These are phyloP conservation scores for Amaurobius ferox DNA, from an alignment of 2,888 invertebrate species.

Conservation along the genomic window DNA sequence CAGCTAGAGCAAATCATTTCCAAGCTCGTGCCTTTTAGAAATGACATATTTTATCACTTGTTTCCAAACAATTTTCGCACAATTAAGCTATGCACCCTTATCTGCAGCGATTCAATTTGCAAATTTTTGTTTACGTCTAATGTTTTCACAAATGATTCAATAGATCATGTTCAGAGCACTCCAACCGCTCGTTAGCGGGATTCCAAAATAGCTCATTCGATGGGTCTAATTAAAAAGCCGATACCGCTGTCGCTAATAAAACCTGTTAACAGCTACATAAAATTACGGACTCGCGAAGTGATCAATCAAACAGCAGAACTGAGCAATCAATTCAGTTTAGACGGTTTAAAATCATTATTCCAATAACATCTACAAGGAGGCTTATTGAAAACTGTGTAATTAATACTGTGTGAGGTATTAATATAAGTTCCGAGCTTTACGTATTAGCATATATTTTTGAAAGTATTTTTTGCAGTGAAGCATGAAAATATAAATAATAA, in stretches of 20 bases:
- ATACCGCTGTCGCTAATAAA: neutral
- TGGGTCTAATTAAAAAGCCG: conserved; percentile 8
- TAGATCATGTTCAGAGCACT: neutral
- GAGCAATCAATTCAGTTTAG: neutral
- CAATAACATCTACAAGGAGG: too few species aligned
- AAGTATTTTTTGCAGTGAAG: too few species aligned
- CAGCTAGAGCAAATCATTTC: neutral
- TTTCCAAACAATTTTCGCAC: neutral
- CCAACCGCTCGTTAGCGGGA: neutral
- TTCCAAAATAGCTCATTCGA: neutral
- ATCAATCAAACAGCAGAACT: conserved; percentile 12
- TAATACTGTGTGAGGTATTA: too few species aligned
- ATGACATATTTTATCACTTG: neutral
- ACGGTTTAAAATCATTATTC: neutral
- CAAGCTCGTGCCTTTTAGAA: neutral
- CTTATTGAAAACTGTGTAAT: too few species aligned
- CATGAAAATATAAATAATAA: too few species aligned
- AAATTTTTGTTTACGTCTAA: neutral
- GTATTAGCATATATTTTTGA: too few species aligned
- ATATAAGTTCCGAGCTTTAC: too few species aligned
- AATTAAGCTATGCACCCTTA: neutral
- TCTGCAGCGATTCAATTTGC: neutral
- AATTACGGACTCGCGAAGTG: neutral
- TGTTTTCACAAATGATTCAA: neutral
- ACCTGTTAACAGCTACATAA: conserved; percentile 1